These are phyloP conservation scores for Metallyticus violacea DNA, from an alignment of 2,888 invertebrate species.

Conservation along the genomic window DNA sequence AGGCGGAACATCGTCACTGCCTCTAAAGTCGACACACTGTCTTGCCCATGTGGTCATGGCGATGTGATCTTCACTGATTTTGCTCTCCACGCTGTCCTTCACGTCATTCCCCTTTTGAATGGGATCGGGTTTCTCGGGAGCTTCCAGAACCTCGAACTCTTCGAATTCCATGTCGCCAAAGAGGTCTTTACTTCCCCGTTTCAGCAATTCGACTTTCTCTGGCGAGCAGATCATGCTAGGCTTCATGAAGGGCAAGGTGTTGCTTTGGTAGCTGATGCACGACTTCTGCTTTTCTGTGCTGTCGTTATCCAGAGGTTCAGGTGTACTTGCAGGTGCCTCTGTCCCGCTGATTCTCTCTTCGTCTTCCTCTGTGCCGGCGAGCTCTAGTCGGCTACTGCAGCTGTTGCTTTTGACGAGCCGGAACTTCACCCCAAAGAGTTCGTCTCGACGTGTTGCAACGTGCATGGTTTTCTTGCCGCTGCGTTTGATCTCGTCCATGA, in stretches of 20 bases:
- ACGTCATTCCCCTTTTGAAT: not conserved
- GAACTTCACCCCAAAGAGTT: constrained; percentile 55
- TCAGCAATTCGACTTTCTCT: not conserved
- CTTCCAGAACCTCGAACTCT: constrained; percentile 64
- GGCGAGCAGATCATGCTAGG: not conserved
- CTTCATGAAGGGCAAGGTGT: not conserved
- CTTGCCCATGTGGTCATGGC: constrained; percentile 19
- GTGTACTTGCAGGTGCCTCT: not conserved
- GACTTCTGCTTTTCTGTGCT: not conserved
- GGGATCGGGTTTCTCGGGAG: constrained; percentile 35
- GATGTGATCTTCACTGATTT: not conserved
- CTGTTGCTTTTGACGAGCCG: constrained; percentile 82
- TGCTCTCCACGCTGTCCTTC: no score
- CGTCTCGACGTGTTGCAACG: not conserved
- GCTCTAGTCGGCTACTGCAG: constrained; percentile 77
- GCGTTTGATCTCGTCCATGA: constrained; percentile 68
- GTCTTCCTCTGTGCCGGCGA: constrained; percentile 63
- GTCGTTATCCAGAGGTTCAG: not conserved
- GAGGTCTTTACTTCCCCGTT: not conserved
- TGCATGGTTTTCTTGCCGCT: constrained; percentile 34
- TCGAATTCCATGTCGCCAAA: constrained; percentile 76
- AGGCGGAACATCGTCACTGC: not conserved
- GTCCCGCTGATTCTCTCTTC: not conserved
- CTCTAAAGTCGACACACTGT: not conserved
- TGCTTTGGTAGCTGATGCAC: not conserved